Evolutionary conservation across 2,797 vertebrate species (phyloP).

Genomic region (Morelia viridis): DNA sequence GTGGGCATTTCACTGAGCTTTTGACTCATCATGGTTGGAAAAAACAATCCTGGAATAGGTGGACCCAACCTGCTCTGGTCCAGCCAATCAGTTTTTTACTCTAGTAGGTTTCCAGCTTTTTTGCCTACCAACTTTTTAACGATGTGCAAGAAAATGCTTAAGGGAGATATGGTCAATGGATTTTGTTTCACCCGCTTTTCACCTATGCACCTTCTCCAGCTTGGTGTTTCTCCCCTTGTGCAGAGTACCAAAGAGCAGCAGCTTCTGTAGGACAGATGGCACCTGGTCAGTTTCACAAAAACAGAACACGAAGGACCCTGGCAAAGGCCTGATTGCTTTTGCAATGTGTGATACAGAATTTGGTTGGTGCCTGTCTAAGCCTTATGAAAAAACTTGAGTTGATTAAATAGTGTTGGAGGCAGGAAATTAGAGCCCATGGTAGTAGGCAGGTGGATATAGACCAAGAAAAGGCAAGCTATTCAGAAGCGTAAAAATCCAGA

Average conservation of each 20-base stretch:
- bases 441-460: not conserved
- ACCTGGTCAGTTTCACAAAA: not conserved
- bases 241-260: not conserved
- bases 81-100: not conserved
- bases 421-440: not conserved
- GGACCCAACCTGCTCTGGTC: not conserved
- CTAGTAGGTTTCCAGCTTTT: not conserved
- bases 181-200: not conserved
- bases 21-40: not conserved
- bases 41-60: not conserved
- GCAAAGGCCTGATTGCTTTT: not conserved
- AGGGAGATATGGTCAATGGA: not conserved
- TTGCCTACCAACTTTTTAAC: not conserved
- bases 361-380: not conserved
- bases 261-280: not conserved
- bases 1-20: not conserved
- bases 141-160: not conserved
- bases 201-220: not conserved
- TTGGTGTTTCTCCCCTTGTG: not conserved
- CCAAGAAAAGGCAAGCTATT: not conserved
- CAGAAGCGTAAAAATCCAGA: not conserved
- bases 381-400: not conserved
- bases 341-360: not conserved
- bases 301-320: not conserved
- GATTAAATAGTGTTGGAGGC: not conserved